Percentiles rank a stretch among this genome's conserved stretches.
phyloP scores from a whole-genome alignment of 2,797 vertebrate species.

The Picus viridis region DNA sequence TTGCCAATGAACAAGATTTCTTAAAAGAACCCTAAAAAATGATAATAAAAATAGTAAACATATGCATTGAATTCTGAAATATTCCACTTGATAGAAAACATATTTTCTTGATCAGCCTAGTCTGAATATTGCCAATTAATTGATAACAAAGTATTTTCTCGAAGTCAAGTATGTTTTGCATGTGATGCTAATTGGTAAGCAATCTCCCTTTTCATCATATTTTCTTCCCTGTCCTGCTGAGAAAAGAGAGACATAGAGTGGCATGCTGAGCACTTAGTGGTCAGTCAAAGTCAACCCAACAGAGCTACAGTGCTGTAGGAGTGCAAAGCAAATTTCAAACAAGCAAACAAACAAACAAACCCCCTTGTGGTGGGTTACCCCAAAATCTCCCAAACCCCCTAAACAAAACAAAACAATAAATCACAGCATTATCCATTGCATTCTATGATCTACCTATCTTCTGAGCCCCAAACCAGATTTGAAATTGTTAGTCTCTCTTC shows the following conservation, averaged over 20 bases:
- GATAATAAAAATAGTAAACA: too few relatives aligned
- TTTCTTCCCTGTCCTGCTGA: background rate
- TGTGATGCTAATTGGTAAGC: background rate
- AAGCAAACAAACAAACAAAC: too few relatives aligned
- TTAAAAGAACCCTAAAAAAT: too few relatives aligned
- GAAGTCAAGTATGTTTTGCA: background rate
- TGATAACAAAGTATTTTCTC: background rate
- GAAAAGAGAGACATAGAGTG: background rate
- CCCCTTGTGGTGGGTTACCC: too few relatives aligned
- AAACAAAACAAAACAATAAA: background rate
- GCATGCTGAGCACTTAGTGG: background rate
- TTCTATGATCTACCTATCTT: background rate
- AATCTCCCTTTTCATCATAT: background rate
- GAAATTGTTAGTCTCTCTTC: background rate
- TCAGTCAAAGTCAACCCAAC: background rate
- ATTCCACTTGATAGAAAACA: too few relatives aligned
- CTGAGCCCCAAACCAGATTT: background rate
- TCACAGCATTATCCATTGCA: background rate
- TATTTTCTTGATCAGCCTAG: too few relatives aligned
- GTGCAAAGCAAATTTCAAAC: background rate
- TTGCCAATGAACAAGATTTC: too few relatives aligned
- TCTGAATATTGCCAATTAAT: background rate
- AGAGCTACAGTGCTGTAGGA: background rate
- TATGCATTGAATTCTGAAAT: too few relatives aligned
- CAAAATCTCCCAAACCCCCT: too few relatives aligned